phyloP scores from a whole-genome alignment of 2,888 invertebrate genomes.

The Drosophila birchii region DNA sequence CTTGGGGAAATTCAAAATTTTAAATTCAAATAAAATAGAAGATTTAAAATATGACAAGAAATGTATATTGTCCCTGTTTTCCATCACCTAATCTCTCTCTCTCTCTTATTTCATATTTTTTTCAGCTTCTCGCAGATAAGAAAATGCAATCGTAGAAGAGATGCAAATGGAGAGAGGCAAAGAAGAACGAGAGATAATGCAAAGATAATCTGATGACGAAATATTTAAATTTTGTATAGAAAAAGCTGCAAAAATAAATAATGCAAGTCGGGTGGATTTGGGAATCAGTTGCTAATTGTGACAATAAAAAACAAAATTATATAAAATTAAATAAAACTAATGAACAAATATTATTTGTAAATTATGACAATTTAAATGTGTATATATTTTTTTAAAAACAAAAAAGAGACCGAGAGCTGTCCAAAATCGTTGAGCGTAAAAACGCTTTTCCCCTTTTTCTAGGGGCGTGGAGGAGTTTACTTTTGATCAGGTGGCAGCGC shows the following conservation, averaged over 20 bases:
- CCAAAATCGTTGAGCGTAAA: conserved; percentile 62
- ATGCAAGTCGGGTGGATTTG: background rate
- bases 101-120: background rate
- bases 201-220: conserved; percentile 26
- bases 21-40: background rate
- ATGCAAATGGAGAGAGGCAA: conserved; percentile 45
- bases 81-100: background rate
- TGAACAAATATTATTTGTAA: background rate
- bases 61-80: background rate
- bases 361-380: no score
- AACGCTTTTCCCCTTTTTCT: conserved; percentile 40
- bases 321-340: background rate
- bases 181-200: conserved; percentile 23
- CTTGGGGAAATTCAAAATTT: conserved; percentile 13
- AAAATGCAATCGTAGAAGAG: conserved; percentile 25
- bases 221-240: conserved; percentile 10
- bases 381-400: no score
- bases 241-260: conserved; percentile 41
- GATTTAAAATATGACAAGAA: background rate
- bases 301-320: background rate
- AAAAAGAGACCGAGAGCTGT: background rate
- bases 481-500: conserved; percentile 63
- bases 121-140: background rate
- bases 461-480: conserved; percentile 8
- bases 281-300: conserved; percentile 12